A percentile compares a stretch with the other conserved stretches of the same genome.
Conservation (phyloP, 2,797 vertebrate genomes). For the Mus spretus region DNA sequence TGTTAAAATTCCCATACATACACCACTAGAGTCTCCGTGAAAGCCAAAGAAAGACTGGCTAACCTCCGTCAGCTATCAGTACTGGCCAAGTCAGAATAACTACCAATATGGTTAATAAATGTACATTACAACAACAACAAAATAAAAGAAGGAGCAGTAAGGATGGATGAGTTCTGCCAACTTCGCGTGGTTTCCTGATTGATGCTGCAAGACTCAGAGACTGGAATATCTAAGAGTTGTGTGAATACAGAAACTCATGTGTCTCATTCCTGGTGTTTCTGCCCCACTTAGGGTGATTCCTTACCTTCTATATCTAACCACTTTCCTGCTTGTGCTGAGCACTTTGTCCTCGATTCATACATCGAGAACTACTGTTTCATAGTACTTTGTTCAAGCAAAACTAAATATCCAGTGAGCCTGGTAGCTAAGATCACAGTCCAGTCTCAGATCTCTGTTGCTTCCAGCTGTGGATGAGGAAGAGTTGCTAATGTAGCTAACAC, state of each 20-base stretch:
- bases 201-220: rapidly evolving
- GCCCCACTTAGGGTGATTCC: not conserved
- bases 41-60: too few species aligned
- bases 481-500: rapidly evolving
- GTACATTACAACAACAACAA: too few species aligned
- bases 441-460: not conserved
- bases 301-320: not conserved
- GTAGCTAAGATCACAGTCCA: rapidly evolving
- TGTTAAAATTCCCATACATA: too few species aligned
- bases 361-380: not conserved
- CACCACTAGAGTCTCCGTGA: too few species aligned
- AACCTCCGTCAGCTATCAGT: too few species aligned
- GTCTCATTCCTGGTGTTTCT: not conserved
- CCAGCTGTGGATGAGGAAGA: too few species aligned
- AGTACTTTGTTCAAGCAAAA: not conserved
- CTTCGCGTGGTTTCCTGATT: not conserved
- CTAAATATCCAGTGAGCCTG: not conserved
- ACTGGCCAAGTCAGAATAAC: too few species aligned
- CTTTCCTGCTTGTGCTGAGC: too few species aligned
- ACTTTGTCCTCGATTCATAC: not conserved
- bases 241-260: rapidly evolving
- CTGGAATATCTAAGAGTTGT: too few species aligned
- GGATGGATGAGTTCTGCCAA: rapidly evolving
- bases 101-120: too few species aligned
- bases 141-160: not conserved